Evolutionary conservation across 2,113 vertebrate genomes (phyloP).

Genomic region (Apus apus): DNA sequence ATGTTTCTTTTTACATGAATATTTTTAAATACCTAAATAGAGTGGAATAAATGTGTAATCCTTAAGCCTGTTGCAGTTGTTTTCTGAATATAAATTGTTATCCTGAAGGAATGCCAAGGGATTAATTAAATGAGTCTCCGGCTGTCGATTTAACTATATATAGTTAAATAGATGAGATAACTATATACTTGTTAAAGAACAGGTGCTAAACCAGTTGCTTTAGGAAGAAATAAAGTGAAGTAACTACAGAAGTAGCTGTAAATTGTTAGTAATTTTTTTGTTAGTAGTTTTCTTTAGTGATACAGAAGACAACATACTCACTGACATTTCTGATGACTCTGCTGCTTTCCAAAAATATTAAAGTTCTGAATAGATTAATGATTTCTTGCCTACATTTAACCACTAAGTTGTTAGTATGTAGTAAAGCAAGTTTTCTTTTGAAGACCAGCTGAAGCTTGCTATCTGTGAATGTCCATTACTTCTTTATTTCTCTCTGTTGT

Average conservation of each 20-base stretch:
- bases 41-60: not conserved
- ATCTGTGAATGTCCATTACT: not conserved
- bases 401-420: not conserved
- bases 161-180: not conserved
- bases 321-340: not conserved
- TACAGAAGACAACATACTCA: not conserved
- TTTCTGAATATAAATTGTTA: slow-evolving; percentile 64
- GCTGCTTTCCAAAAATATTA: not conserved
- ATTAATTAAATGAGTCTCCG: slow-evolving; percentile 57
- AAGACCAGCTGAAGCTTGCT: not conserved
- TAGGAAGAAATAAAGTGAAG: slow-evolving; percentile 3
- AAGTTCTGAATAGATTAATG: not conserved
- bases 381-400: not conserved
- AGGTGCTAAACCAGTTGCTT: slow-evolving; percentile 62
- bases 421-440: not conserved
- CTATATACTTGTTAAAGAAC: slow-evolving; percentile 17
- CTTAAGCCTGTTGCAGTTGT: slow-evolving; percentile 1
- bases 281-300: not conserved
- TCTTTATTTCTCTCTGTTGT: not conserved
- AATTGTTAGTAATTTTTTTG: not conserved
- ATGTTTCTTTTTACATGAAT: not conserved
- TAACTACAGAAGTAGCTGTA: not conserved
- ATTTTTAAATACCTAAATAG: not conserved
- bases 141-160: slow-evolving; percentile 44
- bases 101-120: not conserved